phyloP scores from a whole-genome alignment of 2,888 invertebrate genomes.

The Aspidiotus destructor region DNA sequence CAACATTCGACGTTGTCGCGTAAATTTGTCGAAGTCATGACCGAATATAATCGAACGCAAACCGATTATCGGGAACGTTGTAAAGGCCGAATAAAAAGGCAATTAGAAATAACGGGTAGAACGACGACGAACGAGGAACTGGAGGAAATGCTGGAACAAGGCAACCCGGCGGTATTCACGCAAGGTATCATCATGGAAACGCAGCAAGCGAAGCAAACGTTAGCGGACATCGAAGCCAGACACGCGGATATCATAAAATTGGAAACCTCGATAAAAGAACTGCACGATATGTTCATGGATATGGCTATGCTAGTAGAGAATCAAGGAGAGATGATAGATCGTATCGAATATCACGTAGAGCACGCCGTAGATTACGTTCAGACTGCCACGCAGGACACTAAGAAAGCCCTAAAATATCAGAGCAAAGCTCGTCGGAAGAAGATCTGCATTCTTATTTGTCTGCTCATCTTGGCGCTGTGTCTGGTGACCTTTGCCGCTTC shows the following conservation, averaged over 20 bases:
- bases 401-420: conserved; percentile 99
- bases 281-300: conserved; percentile 99
- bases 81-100: conserved; percentile 98
- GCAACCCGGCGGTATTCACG: conserved; percentile 96
- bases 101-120: conserved; percentile 97
- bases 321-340: conserved; percentile 99
- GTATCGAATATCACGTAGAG: conserved; percentile 99
- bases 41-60: conserved; percentile 99
- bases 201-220: conserved; percentile 98
- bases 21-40: conserved; percentile 99
- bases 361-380: conserved; percentile 99
- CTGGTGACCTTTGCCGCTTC: too few species aligned
- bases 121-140: conserved; percentile 96
- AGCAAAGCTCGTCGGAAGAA: conserved; percentile 98
- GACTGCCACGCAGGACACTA: conserved; percentile 99
- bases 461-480: too few species aligned
- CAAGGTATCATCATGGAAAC: conserved; percentile 99
- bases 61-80: conserved; percentile 99
- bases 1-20: conserved; percentile 97
- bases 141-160: conserved; percentile 97
- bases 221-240: conserved; percentile 98
- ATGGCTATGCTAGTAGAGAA: conserved; percentile 99
- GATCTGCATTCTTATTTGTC: too few species aligned
- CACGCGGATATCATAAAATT: conserved; percentile 99
- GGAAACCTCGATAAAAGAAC: conserved; percentile 97